Percentiles rank a stretch among this genome's conserved stretches.
phyloP scores from a whole-genome alignment of 2,888 invertebrate genomes.

The Morpho deidamia region DNA sequence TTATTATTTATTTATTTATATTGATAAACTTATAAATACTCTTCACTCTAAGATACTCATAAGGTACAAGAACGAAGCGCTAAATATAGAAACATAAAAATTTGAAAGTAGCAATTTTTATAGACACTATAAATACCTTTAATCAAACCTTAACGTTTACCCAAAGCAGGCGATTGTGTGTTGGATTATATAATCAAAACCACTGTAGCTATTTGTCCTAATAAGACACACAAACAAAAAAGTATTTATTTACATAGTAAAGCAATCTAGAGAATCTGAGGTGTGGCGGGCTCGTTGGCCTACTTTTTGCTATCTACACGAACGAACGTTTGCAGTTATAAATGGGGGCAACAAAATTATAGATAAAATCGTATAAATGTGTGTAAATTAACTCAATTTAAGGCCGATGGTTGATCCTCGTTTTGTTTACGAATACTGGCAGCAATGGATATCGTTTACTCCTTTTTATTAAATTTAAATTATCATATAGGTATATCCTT shows the following conservation, averaged over 20 bases:
- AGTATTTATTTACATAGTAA: slow-evolving; percentile 16
- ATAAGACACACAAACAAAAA: slow-evolving; percentile 11
- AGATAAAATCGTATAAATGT: slow-evolving; percentile 16
- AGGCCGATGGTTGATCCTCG: neutral
- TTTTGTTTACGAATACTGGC: neutral
- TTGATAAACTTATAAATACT: too few species aligned
- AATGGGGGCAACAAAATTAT: slow-evolving; percentile 17
- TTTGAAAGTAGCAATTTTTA: too few species aligned
- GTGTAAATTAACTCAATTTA: neutral
- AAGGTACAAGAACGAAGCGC: too few species aligned
- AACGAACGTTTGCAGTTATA: slow-evolving; percentile 15
- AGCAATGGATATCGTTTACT: neutral
- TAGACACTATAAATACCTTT: too few species aligned
- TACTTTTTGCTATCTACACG: slow-evolving; percentile 28
- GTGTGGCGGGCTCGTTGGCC: slow-evolving; percentile 28
- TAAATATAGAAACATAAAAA: too few species aligned
- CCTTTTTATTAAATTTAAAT: too few species aligned
- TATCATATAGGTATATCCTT: too few species aligned
- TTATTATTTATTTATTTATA: too few species aligned
- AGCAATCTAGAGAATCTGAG: slow-evolving; percentile 18
- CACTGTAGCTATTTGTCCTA: neutral
- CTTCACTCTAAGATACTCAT: too few species aligned
- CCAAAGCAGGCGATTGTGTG: too few species aligned
- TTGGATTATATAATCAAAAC: too few species aligned
- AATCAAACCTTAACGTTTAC: too few species aligned